Evolutionary conservation across 2,888 invertebrate genomes (phyloP).

Genomic region (Drosophila helvetica): DNA sequence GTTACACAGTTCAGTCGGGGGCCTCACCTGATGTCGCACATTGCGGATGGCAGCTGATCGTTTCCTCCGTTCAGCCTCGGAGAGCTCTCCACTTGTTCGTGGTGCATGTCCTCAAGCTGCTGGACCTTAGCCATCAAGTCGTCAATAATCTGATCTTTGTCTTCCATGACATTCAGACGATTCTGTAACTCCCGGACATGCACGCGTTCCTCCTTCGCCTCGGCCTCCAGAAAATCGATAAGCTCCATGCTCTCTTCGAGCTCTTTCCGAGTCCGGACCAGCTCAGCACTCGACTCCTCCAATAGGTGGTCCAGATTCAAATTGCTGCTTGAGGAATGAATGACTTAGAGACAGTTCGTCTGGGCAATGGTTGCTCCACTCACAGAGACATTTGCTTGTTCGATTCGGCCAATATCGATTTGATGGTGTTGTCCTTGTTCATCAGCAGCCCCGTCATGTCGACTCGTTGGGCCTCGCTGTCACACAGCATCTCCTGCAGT

Average conservation of each 20-base stretch:
- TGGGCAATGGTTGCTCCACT: conserved; percentile 5
- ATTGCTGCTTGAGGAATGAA: conserved; percentile 6
- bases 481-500: conserved; percentile 1
- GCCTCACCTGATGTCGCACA: background rate
- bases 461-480: background rate
- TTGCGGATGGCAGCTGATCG: conserved; percentile 12
- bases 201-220: conserved; percentile 1
- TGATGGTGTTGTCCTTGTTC: background rate
- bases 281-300: conserved; percentile 3
- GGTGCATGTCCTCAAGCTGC: no score
- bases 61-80: no score
- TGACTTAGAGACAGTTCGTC: background rate
- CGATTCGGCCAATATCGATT: conserved; percentile 7
- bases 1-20: background rate
- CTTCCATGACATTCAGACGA: no score
- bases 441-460: conserved; percentile 10
- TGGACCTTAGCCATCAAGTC: no score
- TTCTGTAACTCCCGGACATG: no score
- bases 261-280: background rate
- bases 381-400: conserved; percentile 30
- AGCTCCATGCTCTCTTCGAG: background rate
- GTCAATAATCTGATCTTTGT: no score
- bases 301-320: conserved; percentile 1
- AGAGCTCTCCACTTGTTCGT: no score
- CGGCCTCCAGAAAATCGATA: background rate